Evolutionary conservation across 2,797 vertebrate genomes (phyloP), one percentile per base, ranked within the genome.

Genomic region (Enteromius viviparus): DNA sequence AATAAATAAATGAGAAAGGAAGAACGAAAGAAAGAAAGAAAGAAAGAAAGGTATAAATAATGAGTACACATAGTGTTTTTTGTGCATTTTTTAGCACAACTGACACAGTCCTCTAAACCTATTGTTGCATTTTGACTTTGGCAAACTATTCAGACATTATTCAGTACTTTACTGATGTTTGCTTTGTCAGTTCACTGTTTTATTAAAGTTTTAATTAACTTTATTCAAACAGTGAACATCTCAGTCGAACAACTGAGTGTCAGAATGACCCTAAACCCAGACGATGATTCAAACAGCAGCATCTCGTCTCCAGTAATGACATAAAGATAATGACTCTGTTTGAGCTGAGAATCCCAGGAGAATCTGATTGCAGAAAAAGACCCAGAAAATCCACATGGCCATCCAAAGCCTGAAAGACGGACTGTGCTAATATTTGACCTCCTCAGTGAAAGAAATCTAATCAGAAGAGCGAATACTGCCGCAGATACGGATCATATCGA

Each of bases 401-500:
- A 5, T 34, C 17, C 49, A 45, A 65, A 65, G 60, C 17, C 23
- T 51, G 29, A 51, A 32, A 65, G 42, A 82, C n/a, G 58, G 23
- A 62, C 34, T 51, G 26, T 42, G 47, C 47, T 47, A 42, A 53
- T 45, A 64, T 76, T 82, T 76, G 8, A 42, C 72, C 32, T 66
- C 47, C 47, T 82, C 34, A 40, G 42, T n/a, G 10, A 82, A 66
- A 68, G 47, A 55, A 34, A 47, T 64, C 60, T 37, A 65, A 82
- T 82, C 72, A 82, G 51, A 82, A 66, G 15, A 55, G 32, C 40
- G 23, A 80, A 17, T 26, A 53, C 37, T 68, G n/a, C 51, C 26
- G 32, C 69, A 84, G 82, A 42, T 66, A 68, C 85, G 77, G 80
- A 77, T 45, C 66, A 14, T 81, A 84, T 76, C 70, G 70, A 85